These are phyloP conservation scores for Eidolon helvum DNA, from an alignment of 2,113 vertebrate species.

Conservation along the genomic window DNA sequence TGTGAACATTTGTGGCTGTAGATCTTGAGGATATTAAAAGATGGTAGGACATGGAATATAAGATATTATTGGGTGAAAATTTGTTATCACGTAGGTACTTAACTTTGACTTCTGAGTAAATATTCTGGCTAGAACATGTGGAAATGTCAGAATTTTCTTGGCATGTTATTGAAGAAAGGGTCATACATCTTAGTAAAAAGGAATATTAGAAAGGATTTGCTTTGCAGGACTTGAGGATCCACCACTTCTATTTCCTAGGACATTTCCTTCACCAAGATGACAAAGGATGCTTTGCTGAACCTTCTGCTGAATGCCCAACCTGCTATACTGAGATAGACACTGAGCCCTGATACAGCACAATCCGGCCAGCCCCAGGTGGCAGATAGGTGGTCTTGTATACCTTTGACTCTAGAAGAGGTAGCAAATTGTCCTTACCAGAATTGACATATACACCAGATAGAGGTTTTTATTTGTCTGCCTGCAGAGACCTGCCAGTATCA, in stretches of 20 bases:
- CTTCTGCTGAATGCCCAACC: too few species aligned
- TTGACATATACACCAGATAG: not conserved
- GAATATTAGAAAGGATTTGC: not conserved
- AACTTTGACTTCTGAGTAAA: not conserved
- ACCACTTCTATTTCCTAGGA: not conserved
- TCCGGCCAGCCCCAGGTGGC: not conserved
- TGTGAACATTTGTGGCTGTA: not conserved
- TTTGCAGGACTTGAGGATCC: not conserved
- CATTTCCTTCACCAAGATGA: not conserved
- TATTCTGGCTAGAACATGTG: not conserved
- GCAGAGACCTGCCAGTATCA: not conserved
- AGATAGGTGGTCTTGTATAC: not conserved
- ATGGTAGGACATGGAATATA: not conserved
- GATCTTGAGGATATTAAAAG: not conserved
- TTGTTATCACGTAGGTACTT: not conserved
- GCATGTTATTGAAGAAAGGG: not conserved
- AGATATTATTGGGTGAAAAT: not conserved
- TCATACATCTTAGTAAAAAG: not conserved
- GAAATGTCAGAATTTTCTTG: not conserved
- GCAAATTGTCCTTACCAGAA: not conserved
- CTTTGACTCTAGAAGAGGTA: not conserved
- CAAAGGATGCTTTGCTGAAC: not conserved
- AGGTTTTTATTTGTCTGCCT: not conserved
- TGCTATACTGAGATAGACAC: not conserved
- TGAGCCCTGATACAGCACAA: not conserved